Evolutionary conservation across 2,888 invertebrate species (phyloP).

Genomic region (Hecatera dysodea): DNA sequence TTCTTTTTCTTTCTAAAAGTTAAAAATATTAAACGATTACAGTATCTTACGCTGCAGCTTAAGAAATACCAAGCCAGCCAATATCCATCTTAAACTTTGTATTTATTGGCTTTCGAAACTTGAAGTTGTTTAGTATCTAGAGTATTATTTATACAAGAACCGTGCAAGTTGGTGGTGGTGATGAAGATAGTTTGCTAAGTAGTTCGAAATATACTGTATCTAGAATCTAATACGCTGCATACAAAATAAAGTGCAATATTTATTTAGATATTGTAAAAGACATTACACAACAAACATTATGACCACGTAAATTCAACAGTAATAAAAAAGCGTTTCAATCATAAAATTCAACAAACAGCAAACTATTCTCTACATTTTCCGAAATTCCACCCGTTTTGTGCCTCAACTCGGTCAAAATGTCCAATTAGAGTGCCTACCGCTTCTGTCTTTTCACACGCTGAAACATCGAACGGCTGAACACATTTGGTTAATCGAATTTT

Average conservation of each 20-base stretch:
- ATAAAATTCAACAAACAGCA: constrained; percentile 28
- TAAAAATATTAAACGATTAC: neutral
- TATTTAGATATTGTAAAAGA: no score
- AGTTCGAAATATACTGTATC: neutral
- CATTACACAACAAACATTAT: neutral
- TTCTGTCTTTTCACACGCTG: constrained; percentile 47
- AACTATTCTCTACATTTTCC: constrained; percentile 5
- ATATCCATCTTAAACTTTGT: constrained; percentile 15
- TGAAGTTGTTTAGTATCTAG: neutral
- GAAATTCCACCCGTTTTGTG: constrained; percentile 26
- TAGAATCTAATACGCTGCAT: neutral
- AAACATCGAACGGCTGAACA: constrained; percentile 33
- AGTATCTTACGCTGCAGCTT: neutral
- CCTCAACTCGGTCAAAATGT: constrained; percentile 31
- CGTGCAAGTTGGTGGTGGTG: neutral
- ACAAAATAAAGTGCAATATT: neutral
- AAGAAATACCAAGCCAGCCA: constrained; percentile 6
- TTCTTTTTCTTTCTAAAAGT: no score
- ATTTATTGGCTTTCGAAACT: neutral
- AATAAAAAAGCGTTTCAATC: constrained; percentile 33
- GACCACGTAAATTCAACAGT: neutral
- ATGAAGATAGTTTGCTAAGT: neutral
- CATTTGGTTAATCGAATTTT: constrained; percentile 59
- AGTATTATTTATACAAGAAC: neutral
- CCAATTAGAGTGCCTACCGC: constrained; percentile 36